Evolutionary conservation across 2,888 invertebrate genomes (phyloP).

Genomic region (Hofmannophila pseudospretella): DNA sequence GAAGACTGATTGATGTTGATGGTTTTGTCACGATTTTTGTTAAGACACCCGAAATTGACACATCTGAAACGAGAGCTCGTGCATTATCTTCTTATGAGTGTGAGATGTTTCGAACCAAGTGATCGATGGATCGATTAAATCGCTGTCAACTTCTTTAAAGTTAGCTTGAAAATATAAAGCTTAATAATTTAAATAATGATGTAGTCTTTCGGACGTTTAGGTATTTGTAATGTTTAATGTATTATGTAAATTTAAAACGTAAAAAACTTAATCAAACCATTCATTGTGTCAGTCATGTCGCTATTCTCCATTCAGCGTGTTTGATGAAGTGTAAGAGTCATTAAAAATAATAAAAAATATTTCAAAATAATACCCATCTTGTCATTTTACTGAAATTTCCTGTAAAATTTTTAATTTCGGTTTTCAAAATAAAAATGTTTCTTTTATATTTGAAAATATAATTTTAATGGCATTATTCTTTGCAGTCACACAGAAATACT

Average conservation of each 20-base stretch:
- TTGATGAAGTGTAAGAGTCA: conserved; percentile 62
- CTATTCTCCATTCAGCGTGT: conserved; percentile 66
- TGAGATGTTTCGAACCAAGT: too few relatives aligned
- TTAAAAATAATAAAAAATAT: conserved; percentile 51
- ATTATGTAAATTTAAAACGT: conserved; percentile 45
- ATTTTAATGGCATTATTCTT: too few relatives aligned
- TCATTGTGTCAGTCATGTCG: conserved; percentile 63
- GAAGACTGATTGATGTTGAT: conserved; percentile 40
- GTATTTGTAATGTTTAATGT: conserved; percentile 55
- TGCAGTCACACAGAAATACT: too few relatives aligned
- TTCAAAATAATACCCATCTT: conserved; percentile 7
- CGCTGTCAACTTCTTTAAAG: too few relatives aligned
- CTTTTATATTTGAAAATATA: too few relatives aligned
- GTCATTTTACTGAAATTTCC: too few relatives aligned
- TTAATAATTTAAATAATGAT: conserved; percentile 72
- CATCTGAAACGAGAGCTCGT: too few relatives aligned
- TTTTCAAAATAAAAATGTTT: too few relatives aligned
- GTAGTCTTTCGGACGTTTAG: conserved; percentile 41
- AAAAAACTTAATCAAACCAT: conserved; percentile 33
- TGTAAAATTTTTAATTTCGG: too few relatives aligned
- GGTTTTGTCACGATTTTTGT: conserved; percentile 1
- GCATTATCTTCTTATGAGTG: too few relatives aligned
- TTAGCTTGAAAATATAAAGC: conserved; percentile 18
- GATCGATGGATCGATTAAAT: too few relatives aligned
- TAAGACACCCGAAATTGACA: not conserved